Evolutionary conservation across 2,113 vertebrate species (phyloP), one percentile per base, ranked within the genome.

Genomic region (Bungarus multicinctus): DNA sequence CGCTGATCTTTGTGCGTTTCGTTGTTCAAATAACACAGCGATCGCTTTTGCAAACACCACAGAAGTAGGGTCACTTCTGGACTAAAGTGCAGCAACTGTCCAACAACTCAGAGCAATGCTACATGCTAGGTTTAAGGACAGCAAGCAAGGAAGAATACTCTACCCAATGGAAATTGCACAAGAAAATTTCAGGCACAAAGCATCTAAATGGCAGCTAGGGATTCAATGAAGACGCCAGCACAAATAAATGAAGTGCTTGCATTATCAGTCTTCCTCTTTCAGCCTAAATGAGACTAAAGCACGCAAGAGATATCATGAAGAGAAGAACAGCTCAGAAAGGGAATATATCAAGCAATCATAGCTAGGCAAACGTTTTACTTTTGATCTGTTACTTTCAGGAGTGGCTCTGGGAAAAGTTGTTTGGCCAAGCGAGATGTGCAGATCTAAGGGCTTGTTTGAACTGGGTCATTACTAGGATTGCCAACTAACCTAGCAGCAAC

Each of bases 321-420:
- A 23, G 74, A 89, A 91, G 90, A 69, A 60, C 53, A 91, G 90
- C 87, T 89, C 47, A 89, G 92, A 93, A 93, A 47, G 92, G 88
- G 89, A 85, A 93, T 55, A 90, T 90, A 93, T 86, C n/a, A 93
- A 93, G 92, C 74, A 93, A 90, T 85, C 89, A 90, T 87, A 87
- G 92, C 92, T 90, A 90, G 89, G 92, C 30, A 43, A 87, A 87
- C 8, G 18, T 57, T 87, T 93, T 52, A 22, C 43, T 90, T 89
- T 52, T 53, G 55, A 93, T 90, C 89, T 34, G 3, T 60, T 50
- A 52, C 81, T 54, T 90, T 90, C 74, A 64, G 74, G 54, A 55
- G 54, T 85, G 74, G 54, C 16, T 60, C 3, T 53, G 89, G 20
- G 10, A 45, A 7, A 9, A 4, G 30, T 27, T 34, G 47, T 18